Evolutionary conservation across 1,140 invertebrate genomes (phyloP), one percentile per base, ranked within the genome.

Genomic region (Temnothorax curvispinosus): DNA sequence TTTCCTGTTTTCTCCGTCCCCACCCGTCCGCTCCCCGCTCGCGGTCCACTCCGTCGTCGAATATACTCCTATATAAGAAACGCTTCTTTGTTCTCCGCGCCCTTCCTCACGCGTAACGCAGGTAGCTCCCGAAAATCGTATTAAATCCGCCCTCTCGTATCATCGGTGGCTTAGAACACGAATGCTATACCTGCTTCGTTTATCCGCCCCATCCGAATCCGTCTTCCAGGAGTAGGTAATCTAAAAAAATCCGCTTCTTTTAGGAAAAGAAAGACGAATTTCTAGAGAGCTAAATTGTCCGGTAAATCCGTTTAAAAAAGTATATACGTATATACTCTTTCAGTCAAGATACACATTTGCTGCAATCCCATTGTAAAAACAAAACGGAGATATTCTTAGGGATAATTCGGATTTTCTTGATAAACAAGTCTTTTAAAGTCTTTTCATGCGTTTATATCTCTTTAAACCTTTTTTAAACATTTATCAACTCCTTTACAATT

Each of bases 1-100:
- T 85, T 80, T 86, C 85, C 75, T 84, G 80, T 84, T 86, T 80
- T 80, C 74, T 71, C 64, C 65, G 52, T 41, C 41, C 35, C 8
- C n/a, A 47, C 5, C 13, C n/a, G 1, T 2, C 27, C 21, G 2
- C 15, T 60, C 35, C 11, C 74, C 47, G 2, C 47, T 1, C 11
- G 47, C 47, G n/a, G 8, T 52, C 64, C 18, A 9, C 15, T 71
- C 47, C 47, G 50, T n/a, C 65, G 3, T 62, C 71, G 32, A 5
- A 81, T 44, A 65, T 56, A 80, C 35, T 85, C 27, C 41, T 85
- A 54, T 21, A 15, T 54, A 75, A 84, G 80, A 75, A 84, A 84
- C 54, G 54, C 41, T 84, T 50, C 67, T 84, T 84, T 84, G 80
- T 84, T 84, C 80, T 84, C 11, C n/a, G 13, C 35, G 32, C 21